Evolutionary conservation across 2,113 vertebrate species (phyloP).

Genomic region (Stegostoma tigrinum): DNA sequence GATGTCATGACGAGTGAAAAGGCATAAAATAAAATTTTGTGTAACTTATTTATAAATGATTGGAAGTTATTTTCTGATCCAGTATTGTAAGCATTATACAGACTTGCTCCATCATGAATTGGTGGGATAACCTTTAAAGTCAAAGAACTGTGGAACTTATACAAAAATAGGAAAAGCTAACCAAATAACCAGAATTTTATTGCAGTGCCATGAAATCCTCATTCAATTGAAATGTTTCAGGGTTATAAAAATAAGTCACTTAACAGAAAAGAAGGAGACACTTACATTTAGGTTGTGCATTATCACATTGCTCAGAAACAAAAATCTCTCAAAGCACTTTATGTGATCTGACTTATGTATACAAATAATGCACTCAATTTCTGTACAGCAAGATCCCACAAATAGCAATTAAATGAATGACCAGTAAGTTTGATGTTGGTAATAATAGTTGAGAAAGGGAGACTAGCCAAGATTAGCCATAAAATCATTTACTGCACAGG

Average conservation of each 20-base stretch:
- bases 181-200: neutral
- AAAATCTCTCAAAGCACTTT: no score
- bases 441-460: no score
- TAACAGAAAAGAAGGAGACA: no score
- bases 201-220: neutral
- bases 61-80: neutral
- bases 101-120: neutral
- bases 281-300: no score
- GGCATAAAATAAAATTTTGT: neutral
- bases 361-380: no score
- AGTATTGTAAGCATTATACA: neutral
- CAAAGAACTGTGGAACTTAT: neutral
- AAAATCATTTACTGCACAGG: no score
- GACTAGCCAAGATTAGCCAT: no score
- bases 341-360: no score
- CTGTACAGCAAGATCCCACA: no score
- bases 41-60: neutral
- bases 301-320: no score
- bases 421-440: no score
- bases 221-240: neutral
- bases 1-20: neutral
- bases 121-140: neutral
- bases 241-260: neutral
- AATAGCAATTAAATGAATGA: no score
- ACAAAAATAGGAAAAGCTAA: neutral